Evolutionary conservation across 2,888 invertebrate species (phyloP).

Genomic region (Dynastes maya): DNA sequence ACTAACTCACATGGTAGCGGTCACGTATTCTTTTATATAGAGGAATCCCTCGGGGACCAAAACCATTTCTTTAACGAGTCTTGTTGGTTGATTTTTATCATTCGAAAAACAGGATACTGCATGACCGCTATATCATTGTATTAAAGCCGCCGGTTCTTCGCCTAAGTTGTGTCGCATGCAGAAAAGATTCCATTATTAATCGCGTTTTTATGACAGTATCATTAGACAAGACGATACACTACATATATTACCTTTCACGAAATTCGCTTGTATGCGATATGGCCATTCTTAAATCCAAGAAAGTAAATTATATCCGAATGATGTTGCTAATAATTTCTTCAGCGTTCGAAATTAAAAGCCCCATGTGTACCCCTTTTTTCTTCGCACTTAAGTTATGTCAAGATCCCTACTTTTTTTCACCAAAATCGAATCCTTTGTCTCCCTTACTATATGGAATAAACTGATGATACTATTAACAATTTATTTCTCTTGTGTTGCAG

Average conservation of each 20-base stretch:
- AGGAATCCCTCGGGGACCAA: conserved; percentile 4
- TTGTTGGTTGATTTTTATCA: conserved; percentile 23
- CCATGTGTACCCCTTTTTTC: not conserved
- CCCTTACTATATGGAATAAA: too few species aligned
- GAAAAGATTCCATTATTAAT: conserved; percentile 29
- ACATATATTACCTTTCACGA: too few species aligned
- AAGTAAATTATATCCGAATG: not conserved
- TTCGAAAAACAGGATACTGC: conserved; percentile 6
- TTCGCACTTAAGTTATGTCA: too few species aligned
- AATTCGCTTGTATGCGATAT: too few species aligned
- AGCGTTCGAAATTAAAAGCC: not conserved
- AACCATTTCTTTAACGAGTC: conserved; percentile 6
- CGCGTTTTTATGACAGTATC: conserved; percentile 19
- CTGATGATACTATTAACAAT: not conserved
- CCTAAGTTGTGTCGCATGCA: not conserved
- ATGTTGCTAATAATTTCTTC: not conserved
- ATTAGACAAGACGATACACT: not conserved
- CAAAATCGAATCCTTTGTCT: too few species aligned
- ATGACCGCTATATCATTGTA: not conserved
- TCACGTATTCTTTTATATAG: conserved; percentile 27
- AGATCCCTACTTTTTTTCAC: too few species aligned
- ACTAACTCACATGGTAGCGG: not conserved
- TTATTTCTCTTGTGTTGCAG: not conserved
- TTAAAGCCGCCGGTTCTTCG: not conserved
- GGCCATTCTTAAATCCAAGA: too few species aligned